Conservation (phyloP, 2,888 invertebrate genomes). For the Caenorhabditis sp. region DNA sequence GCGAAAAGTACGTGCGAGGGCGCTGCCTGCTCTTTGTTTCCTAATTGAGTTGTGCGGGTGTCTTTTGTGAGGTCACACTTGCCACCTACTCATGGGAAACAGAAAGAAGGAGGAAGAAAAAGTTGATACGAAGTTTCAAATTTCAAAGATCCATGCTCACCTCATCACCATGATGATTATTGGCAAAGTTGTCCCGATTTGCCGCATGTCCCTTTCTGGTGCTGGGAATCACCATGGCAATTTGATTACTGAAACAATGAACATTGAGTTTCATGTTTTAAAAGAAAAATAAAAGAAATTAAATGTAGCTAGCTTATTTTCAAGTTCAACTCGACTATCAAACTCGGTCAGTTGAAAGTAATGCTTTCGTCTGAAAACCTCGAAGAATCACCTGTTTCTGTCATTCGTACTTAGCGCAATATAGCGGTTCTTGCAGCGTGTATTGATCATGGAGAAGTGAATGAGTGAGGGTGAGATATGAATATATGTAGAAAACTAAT, state of each 20-base stretch:
- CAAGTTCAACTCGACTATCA: too few relatives aligned
- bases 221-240: constrained; percentile 76
- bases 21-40: constrained; percentile 53
- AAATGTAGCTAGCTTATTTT: not conserved
- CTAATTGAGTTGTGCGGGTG: constrained; percentile 54
- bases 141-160: constrained; percentile 12
- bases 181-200: constrained; percentile 56
- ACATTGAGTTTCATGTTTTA: not conserved
- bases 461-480: constrained; percentile 24
- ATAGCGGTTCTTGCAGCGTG: constrained; percentile 44
- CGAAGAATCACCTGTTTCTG: constrained; percentile 45
- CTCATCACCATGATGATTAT: constrained; percentile 62
- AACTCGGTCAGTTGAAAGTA: not conserved
- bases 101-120: constrained; percentile 23
- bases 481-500: constrained; percentile 53
- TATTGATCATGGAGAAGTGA: constrained; percentile 43
- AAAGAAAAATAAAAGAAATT: constrained; percentile 13
- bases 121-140: constrained; percentile 1
- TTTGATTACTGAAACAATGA: constrained; percentile 68
- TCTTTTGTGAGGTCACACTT: constrained; percentile 54
- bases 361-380: too few relatives aligned
- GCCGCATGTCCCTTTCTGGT: constrained; percentile 69
- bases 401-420: constrained; percentile 50
- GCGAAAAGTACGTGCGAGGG: constrained; percentile 12
- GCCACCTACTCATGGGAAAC: too few relatives aligned